Evolutionary conservation across 1,140 invertebrate genomes (phyloP).

Genomic region (Pseudomyrmex dendroicus): DNA sequence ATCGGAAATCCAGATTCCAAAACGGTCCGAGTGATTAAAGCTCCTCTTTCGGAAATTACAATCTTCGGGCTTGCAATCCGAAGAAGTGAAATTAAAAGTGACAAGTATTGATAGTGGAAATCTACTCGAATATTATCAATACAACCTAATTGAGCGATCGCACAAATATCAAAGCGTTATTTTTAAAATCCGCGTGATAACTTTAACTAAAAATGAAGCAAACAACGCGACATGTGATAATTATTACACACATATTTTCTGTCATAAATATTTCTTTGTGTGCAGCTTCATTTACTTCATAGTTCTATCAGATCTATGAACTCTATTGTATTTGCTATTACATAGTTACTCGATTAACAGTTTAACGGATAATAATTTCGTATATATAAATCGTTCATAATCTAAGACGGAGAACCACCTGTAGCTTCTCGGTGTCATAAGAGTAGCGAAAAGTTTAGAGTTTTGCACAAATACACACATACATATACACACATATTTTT

Average conservation of each 20-base stretch:
- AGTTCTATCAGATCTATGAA: background rate
- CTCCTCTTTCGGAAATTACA: conserved; percentile 1
- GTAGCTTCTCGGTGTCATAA: conserved; percentile 63
- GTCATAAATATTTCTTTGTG: background rate
- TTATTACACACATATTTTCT: background rate
- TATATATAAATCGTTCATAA: conserved; percentile 55
- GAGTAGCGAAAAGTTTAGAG: too few relatives aligned
- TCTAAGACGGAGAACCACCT: conserved; percentile 75
- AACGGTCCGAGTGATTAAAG: conserved; percentile 24
- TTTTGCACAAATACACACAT: too few relatives aligned
- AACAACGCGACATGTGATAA: background rate
- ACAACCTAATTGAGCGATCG: too few relatives aligned
- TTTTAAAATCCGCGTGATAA: background rate
- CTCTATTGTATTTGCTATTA: too few relatives aligned
- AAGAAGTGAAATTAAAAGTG: background rate
- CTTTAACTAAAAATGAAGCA: background rate
- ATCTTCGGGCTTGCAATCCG: background rate
- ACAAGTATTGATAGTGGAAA: too few relatives aligned
- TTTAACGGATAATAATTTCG: background rate
- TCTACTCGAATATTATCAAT: too few relatives aligned
- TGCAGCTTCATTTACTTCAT: background rate
- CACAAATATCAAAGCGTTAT: too few relatives aligned
- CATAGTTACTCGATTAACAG: too few relatives aligned
- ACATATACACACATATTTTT: too few relatives aligned
- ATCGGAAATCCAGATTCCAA: conserved; percentile 61